Conservation (phyloP, 2,888 invertebrate genomes). For the Zonitis immaculata region DNA sequence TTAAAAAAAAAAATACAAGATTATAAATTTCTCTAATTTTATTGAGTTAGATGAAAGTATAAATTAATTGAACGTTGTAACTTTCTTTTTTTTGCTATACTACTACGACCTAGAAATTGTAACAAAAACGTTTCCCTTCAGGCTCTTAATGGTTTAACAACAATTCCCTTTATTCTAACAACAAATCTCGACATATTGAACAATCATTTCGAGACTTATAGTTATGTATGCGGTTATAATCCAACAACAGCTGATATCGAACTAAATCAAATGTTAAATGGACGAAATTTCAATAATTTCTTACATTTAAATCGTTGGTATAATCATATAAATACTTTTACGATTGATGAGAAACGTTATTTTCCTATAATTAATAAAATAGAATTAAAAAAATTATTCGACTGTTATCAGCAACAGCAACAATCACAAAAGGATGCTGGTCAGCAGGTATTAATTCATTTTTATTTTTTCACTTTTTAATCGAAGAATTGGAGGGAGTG, state of each 20-base stretch:
- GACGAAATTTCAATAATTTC: slow-evolving; percentile 46
- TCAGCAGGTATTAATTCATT: slow-evolving; percentile 37
- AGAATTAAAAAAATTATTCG: slow-evolving; percentile 45
- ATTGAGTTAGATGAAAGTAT: too few relatives aligned
- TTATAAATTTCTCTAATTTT: too few relatives aligned
- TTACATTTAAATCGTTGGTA: slow-evolving; percentile 57
- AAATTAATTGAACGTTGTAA: too few relatives aligned
- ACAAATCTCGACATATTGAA: slow-evolving; percentile 34
- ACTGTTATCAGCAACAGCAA: slow-evolving; percentile 19
- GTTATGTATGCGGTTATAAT: slow-evolving; percentile 56
- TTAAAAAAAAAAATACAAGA: too few relatives aligned
- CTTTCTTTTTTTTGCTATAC: background rate
- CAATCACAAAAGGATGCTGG: slow-evolving; percentile 29
- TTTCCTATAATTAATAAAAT: slow-evolving; percentile 46
- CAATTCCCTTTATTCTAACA: slow-evolving; percentile 4
- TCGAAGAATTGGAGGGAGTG: slow-evolving; percentile 19
- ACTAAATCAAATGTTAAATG: slow-evolving; percentile 41
- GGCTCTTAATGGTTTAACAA: background rate
- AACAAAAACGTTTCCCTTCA: background rate
- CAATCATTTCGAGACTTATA: slow-evolving; percentile 52
- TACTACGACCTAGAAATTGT: background rate
- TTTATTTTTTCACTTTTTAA: slow-evolving; percentile 29
- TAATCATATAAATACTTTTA: slow-evolving; percentile 59
- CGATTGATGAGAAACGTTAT: slow-evolving; percentile 49
- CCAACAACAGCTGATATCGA: slow-evolving; percentile 54